Conservation (phyloP, 2,797 vertebrate species). For the Chaetophractus vellerosus region DNA sequence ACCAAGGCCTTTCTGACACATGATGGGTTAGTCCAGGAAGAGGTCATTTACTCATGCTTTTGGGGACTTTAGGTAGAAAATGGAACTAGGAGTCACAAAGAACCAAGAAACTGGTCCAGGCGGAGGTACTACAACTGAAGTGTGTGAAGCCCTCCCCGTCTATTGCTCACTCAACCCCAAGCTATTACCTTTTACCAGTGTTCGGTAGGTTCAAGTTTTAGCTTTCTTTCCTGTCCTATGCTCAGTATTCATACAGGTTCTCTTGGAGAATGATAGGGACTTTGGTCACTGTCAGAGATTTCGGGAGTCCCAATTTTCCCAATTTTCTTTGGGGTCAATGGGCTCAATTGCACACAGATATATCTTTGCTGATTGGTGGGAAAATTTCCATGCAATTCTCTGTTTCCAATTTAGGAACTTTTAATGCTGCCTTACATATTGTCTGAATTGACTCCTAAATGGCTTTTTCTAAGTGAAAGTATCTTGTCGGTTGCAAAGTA, state of each 20-base stretch:
- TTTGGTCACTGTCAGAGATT: neutral
- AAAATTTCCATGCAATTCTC: neutral
- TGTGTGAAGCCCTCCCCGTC: neutral
- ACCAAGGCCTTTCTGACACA: neutral
- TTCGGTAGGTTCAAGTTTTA: neutral
- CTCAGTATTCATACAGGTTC: neutral
- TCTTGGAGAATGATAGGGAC: neutral
- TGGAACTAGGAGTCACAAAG: neutral
- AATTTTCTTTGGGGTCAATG: neutral
- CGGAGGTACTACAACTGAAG: neutral
- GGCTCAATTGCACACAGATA: neutral
- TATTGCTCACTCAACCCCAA: neutral
- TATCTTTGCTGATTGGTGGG: neutral
- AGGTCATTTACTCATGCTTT: neutral
- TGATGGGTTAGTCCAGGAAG: neutral
- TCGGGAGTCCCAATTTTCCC: neutral
- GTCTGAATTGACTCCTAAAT: neutral
- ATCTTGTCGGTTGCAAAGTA: conserved; percentile 43
- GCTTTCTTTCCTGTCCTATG: neutral
- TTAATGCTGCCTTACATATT: neutral
- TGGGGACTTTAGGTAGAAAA: neutral
- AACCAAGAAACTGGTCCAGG: neutral
- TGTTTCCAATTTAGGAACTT: conserved; percentile 31
- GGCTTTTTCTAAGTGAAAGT: conserved; percentile 33
- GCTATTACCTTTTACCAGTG: neutral